Conservation (phyloP, 2,113 vertebrate genomes). For the Cinclus cinclus region DNA sequence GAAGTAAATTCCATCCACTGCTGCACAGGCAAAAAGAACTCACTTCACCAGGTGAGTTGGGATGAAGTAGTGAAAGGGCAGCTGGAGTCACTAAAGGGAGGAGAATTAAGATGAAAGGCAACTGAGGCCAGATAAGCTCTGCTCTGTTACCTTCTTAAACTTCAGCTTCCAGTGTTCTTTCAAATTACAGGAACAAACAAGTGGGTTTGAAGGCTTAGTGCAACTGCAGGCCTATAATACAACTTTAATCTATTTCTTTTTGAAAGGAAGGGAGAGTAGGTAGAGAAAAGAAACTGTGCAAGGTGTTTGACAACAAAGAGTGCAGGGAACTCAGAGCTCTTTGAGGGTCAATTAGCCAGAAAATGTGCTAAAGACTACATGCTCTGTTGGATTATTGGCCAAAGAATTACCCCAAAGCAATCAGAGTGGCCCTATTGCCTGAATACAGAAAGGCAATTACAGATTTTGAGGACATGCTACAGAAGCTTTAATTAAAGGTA, state of each 20-base stretch:
- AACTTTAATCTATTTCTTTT: conserved; percentile 61
- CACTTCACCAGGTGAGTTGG: not conserved
- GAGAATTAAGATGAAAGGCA: conserved; percentile 45
- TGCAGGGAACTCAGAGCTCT: conserved; percentile 69
- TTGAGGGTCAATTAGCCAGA: conserved; percentile 89
- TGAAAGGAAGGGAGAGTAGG: conserved; percentile 22
- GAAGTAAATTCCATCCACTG: not conserved
- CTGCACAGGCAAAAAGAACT: not conserved
- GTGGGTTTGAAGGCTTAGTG: conserved; percentile 47
- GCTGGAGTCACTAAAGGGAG: not conserved
- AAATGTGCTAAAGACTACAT: conserved; percentile 81
- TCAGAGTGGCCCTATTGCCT: conserved; percentile 81
- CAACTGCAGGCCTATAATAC: conserved; percentile 49
- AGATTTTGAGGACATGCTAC: conserved; percentile 81
- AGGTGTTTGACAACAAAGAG: conserved; percentile 77
- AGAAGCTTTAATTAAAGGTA: conserved; percentile 92
- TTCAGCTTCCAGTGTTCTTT: conserved; percentile 60
- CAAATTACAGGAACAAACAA: conserved; percentile 58
- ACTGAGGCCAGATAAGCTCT: not conserved
- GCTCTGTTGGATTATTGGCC: conserved; percentile 83
- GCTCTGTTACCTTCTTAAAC: conserved; percentile 61
- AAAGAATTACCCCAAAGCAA: conserved; percentile 90
- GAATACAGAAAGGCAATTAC: conserved; percentile 80
- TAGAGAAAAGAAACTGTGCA: conserved; percentile 74
- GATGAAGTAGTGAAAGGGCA: conserved; percentile 13